Percentiles rank a stretch among this genome's conserved stretches.
Evolutionary conservation across 2,797 vertebrate genomes (phyloP).

Genomic region (Lepilemur ruficaudatus): DNA sequence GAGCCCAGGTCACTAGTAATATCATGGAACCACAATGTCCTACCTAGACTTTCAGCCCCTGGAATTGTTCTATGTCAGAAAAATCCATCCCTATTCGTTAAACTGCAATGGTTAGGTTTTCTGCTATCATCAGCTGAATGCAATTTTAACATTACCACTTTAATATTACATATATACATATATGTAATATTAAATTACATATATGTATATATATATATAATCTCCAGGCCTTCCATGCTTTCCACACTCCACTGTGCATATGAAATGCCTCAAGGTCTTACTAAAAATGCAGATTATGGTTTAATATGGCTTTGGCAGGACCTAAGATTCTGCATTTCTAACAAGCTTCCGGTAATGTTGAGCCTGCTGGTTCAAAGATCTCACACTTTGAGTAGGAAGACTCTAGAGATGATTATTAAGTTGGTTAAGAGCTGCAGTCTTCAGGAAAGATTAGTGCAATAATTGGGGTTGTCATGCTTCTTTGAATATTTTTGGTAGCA

Average conservation of each 20-base stretch:
- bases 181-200: background rate
- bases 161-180: background rate
- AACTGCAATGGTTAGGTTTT: background rate
- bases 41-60: background rate
- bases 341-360: background rate
- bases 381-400: background rate
- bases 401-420: background rate
- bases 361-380: background rate
- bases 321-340: background rate
- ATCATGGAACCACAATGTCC: background rate
- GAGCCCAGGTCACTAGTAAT: no score
- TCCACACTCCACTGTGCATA: background rate
- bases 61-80: background rate
- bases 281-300: background rate
- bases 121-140: background rate
- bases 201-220: background rate
- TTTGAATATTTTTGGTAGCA: background rate
- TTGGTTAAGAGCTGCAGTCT: background rate
- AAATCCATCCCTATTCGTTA: background rate
- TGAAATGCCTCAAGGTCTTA: background rate
- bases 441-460: background rate
- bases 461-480: background rate
- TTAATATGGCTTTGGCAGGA: background rate
- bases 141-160: background rate
- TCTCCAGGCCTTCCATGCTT: background rate